Evolutionary conservation across 2,797 vertebrate genomes (phyloP), one percentile per base, ranked within the genome.

Genomic region (Enteromius afrohamiltoni): DNA sequence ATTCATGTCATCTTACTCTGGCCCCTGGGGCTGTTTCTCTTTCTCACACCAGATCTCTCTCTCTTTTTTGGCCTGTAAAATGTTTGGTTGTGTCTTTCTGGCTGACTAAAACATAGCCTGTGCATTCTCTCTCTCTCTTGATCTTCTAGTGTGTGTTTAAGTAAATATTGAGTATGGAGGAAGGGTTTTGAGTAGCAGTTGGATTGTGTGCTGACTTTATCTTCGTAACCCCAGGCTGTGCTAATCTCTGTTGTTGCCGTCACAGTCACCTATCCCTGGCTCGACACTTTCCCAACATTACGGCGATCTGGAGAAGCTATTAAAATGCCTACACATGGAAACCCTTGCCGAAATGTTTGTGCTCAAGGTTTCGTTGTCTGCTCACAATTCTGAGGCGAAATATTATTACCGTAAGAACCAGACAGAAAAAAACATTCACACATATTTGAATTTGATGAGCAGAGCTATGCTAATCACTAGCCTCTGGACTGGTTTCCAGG

Each of bases 401-500:
- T 79, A 84, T 80, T 77, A 83, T 83, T 70, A 83, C 47, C 1
- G 29, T 83, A 76, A 69, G 70, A 62, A 40, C 83, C 88, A 89
- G 88, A 90, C 51, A 65, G 85, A 86, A 89, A 90, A 91, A 88
- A 78, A 88, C 77, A 86, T 88, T 80, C 34, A 77, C 88, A 88
- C 34, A 77, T 77, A 89, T 92, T 90, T 91, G 86, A 91, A 93
- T 93, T 88, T 89, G 88, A 83, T 60, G 34, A 84, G 86, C 76
- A 82, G 86, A 64, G 87, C 13, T 79, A 82, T 86, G 79, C 82
- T 92, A 90, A 92, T 91, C 87, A 77, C 88, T 90, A 79, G 77
- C 83, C 89, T 91, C 82, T 87, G 83, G 86, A 88, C 87, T 79
- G 88, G 91, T 93, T 91, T 92, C 90, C 92, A 93, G 91, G 93